Percentiles rank a stretch among this genome's conserved stretches.
phyloP scores from a whole-genome alignment of 2,797 vertebrate genomes.

The Microchirus variegatus region DNA sequence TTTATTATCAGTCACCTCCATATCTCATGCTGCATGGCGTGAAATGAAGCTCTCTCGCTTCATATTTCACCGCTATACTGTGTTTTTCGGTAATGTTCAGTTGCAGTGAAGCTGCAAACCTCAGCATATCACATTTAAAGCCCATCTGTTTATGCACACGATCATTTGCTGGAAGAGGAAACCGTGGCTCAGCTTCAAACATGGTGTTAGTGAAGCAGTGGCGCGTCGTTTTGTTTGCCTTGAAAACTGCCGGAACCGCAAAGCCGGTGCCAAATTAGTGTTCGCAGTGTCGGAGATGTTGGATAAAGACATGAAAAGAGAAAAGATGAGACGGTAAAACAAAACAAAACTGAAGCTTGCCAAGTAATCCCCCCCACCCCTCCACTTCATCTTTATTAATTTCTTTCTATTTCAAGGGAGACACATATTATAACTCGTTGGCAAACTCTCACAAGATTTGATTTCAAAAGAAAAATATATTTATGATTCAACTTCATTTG shows the following conservation, averaged over 20 bases:
- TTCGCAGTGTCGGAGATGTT: constrained; percentile 34
- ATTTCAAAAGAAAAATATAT: constrained; percentile 1
- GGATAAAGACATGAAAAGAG: constrained; percentile 52
- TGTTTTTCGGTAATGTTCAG: constrained; percentile 8
- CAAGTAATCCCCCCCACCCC: constrained; percentile 14
- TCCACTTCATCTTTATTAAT: constrained; percentile 20
- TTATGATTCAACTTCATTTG: neutral
- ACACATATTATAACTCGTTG: constrained; percentile 6
- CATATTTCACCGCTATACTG: constrained; percentile 11
- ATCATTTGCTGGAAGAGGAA: constrained; percentile 42
- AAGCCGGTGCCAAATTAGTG: constrained; percentile 47
- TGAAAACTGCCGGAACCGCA: constrained; percentile 48
- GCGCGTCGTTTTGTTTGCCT: constrained; percentile 49
- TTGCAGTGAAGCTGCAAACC: constrained; percentile 25
- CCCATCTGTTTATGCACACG: constrained; percentile 51
- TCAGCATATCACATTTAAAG: constrained; percentile 42
- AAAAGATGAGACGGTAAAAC: constrained; percentile 19
- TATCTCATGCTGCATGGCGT: neutral
- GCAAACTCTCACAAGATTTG: neutral
- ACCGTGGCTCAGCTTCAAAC: constrained; percentile 41
- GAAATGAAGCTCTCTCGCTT: neutral
- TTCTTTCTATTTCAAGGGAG: constrained; percentile 13
- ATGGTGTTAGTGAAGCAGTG: constrained; percentile 58
- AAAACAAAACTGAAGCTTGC: constrained; percentile 24
- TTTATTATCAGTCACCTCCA: constrained; percentile 29